Evolutionary conservation across 1,140 invertebrate species (phyloP), one percentile per base, ranked within the genome.

Genomic region (Zaprionus nigranus): DNA sequence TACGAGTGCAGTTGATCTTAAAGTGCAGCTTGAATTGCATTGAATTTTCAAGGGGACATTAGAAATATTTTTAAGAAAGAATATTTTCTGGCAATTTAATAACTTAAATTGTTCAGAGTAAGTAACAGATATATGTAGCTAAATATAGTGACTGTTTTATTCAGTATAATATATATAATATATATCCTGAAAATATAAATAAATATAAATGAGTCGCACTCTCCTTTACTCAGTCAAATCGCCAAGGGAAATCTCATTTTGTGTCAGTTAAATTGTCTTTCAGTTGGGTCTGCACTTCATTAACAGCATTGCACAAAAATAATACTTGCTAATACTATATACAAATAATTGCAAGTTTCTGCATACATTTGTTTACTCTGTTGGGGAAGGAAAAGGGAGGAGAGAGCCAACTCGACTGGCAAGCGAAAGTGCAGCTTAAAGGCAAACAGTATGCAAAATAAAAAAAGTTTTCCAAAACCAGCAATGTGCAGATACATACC

Each of bases 401-500:
- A 7, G n/a, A 3, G 6, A 34, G 40, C 6, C 38, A 40, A 40
- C 38, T 40, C 38, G 38, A 40, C 38, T 40, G 40, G 40, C 15
- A 46, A 84, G 79, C 63, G 73, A 74, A 79, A 84, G 84, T 79
- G 75, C 73, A 60, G 84, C 81, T 82, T 83, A 73, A 82, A 88
- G 84, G 84, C 84, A 73, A 73, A 76, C 46, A 54, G 15, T 76
- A 82, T 87, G 83, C 79, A 77, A 82, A 81, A 83, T 88, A 84
- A 74, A 17, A 17, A 72, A 88, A 79, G 60, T 75, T 73, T 75
- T 24, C 49, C 63, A 66, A 34, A 34, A 34, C 30, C 30, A 34
- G 30, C 30, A 34, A 34, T 11, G 9, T 11, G 30, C 30, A 22
- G 43, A 68, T 38, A 53, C 46, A 17, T 30, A 53, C 24, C 26